Evolutionary conservation across 2,113 vertebrate species (phyloP).

Genomic region (Mobula birostris): DNA sequence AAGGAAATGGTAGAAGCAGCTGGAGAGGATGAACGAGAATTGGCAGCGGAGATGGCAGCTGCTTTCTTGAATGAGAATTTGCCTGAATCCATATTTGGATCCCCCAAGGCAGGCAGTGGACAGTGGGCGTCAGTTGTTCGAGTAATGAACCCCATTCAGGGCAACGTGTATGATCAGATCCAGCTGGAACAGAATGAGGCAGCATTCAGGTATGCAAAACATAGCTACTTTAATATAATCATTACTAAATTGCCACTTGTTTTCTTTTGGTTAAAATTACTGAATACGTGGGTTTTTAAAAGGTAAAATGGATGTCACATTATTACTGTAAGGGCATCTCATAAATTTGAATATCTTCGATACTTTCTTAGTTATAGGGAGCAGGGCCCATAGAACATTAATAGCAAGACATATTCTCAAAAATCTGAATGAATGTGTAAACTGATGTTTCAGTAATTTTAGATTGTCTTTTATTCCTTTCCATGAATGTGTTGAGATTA

Average conservation of each 20-base stretch:
- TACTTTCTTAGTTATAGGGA: background rate
- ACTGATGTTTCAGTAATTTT: background rate
- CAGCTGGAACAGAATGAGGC: conserved; percentile 97
- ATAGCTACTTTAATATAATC: no score
- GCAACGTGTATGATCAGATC: conserved; percentile 81
- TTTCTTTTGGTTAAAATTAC: background rate
- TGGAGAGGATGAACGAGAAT: conserved; percentile 87
- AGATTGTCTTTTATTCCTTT: background rate
- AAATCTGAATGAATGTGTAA: background rate
- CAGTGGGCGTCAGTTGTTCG: conserved; percentile 96
- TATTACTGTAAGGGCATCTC: background rate
- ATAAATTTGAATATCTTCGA: background rate
- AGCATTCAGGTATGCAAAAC: conserved; percentile 81
- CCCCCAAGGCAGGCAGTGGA: conserved; percentile 89
- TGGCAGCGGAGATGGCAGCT: conserved; percentile 96
- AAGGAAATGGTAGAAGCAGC: conserved; percentile 99
- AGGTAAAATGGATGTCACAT: background rate
- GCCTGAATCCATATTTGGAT: conserved; percentile 89
- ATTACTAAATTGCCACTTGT: no score
- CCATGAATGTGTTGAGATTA: background rate
- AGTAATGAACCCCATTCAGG: conserved; percentile 93
- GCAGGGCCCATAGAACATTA: background rate
- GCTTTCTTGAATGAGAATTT: conserved; percentile 96
- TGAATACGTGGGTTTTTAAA: background rate
- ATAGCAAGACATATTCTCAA: background rate